phyloP scores from a whole-genome alignment of 2,888 invertebrate species.

The Lasioglossum malachurum region DNA sequence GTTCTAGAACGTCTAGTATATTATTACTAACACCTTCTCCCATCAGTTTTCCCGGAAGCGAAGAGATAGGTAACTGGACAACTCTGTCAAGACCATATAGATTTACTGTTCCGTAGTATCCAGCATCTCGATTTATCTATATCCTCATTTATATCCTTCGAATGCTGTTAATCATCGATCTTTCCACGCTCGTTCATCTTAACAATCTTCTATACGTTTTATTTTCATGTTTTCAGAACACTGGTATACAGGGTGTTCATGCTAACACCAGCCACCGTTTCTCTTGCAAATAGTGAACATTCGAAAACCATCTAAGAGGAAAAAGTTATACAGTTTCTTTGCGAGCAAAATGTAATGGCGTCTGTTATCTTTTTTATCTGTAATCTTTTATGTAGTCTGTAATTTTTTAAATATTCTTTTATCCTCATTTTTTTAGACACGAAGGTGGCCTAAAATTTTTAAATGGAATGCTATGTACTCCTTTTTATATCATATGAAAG shows the following conservation, averaged over 20 bases:
- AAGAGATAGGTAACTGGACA: slow-evolving; percentile 5
- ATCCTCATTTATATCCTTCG: not conserved
- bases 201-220: not conserved
- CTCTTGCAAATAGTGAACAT: too few relatives aligned
- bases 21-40: not conserved
- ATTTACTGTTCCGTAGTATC: slow-evolving; percentile 7
- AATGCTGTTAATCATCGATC: slow-evolving; percentile 1
- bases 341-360: too few relatives aligned
- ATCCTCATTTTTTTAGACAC: too few relatives aligned
- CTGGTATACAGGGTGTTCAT: not conserved
- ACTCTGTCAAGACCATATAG: slow-evolving; percentile 1
- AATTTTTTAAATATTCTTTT: too few relatives aligned
- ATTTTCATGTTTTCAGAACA: not conserved
- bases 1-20: not conserved
- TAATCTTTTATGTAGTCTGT: too few relatives aligned
- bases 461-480: too few relatives aligned
- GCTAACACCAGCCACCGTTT: too few relatives aligned
- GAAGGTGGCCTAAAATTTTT: too few relatives aligned
- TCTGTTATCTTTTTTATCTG: too few relatives aligned
- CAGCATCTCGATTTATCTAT: not conserved
- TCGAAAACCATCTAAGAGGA: too few relatives aligned
- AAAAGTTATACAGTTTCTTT: too few relatives aligned
- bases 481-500: too few relatives aligned
- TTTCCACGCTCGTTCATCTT: not conserved
- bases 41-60: not conserved